phyloP scores from a whole-genome alignment of 2,888 invertebrate species.

The Caenorhabditis becei region DNA sequence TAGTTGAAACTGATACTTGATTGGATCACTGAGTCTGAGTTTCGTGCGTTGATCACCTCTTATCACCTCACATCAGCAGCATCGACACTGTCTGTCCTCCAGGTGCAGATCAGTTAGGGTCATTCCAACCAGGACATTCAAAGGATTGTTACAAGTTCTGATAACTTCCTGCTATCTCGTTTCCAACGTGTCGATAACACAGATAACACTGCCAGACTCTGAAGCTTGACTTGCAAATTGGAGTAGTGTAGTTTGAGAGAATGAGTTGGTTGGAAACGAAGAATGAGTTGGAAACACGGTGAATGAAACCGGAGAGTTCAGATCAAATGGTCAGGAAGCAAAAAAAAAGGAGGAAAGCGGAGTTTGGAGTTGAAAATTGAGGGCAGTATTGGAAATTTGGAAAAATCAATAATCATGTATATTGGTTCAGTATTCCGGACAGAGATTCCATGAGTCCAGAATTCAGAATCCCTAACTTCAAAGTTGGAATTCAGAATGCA shows the following conservation, averaged over 20 bases:
- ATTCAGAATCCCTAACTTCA: too few species aligned
- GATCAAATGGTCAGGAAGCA: background rate
- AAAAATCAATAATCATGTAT: too few species aligned
- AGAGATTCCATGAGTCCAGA: too few species aligned
- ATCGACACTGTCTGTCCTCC: background rate
- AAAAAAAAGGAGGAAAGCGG: too few species aligned
- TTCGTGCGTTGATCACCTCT: background rate
- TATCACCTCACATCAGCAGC: conserved; percentile 2
- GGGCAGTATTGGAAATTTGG: too few species aligned
- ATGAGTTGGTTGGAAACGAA: background rate
- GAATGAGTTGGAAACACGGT: background rate
- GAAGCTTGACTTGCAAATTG: conserved; percentile 3
- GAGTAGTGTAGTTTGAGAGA: conserved; percentile 33
- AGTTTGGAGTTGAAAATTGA: too few species aligned
- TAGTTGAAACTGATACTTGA: background rate
- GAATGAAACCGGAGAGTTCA: too few species aligned
- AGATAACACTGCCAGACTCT: conserved; percentile 43
- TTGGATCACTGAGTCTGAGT: conserved; percentile 4
- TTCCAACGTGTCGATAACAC: conserved; percentile 21
- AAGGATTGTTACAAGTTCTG: background rate
- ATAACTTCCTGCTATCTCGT: conserved; percentile 13
- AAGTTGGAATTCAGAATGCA: too few species aligned
- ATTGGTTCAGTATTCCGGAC: too few species aligned
- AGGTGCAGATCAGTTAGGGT: background rate
- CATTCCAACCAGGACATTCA: background rate